Conservation (phyloP, 2,888 invertebrate species). For the Tortrix viridana region DNA sequence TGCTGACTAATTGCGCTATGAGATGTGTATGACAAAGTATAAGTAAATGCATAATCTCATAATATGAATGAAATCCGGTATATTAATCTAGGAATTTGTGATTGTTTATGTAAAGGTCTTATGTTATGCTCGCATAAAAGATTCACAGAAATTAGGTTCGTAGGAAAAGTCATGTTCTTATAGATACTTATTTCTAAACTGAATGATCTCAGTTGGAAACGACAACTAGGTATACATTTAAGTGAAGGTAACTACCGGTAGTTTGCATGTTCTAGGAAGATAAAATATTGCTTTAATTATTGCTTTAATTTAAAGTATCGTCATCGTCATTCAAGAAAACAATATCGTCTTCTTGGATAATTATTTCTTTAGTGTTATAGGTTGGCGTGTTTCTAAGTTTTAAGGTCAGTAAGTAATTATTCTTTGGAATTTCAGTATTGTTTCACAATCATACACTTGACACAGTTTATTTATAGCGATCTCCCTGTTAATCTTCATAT, state of each 20-base stretch:
- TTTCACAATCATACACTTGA: neutral
- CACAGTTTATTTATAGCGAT: conserved; percentile 35
- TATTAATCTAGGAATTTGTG: no score
- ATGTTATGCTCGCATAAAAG: no score
- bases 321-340: neutral
- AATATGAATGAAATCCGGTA: no score
- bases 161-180: no score
- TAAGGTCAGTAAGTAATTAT: conserved; percentile 8
- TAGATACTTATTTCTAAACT: no score
- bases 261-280: neutral
- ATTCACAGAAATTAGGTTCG: no score
- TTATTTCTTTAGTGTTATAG: conserved; percentile 12
- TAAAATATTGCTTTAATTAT: neutral
- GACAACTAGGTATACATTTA: no score
- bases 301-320: neutral
- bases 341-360: conserved; percentile 22
- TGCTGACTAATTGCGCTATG: no score
- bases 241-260: neutral
- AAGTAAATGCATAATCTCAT: no score
- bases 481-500: conserved; percentile 8
- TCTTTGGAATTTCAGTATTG: conserved; percentile 2
- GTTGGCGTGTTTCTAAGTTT: conserved; percentile 20
- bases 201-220: no score
- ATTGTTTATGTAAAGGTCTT: no score
- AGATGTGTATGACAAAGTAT: no score